phyloP scores from a whole-genome alignment of 1,140 invertebrate genomes.

The Manduca sexta region DNA sequence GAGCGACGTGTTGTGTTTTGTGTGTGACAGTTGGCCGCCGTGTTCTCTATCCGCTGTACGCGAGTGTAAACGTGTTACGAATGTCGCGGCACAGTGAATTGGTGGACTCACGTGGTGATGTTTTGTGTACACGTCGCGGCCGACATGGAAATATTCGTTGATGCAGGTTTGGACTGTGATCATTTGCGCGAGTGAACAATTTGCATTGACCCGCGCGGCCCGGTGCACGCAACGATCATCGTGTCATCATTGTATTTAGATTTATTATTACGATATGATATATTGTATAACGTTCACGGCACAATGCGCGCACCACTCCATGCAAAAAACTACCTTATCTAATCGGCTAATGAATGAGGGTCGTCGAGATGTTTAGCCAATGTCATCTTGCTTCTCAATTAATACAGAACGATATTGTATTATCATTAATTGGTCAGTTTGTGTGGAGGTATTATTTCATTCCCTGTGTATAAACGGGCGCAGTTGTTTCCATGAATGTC shows the following conservation, averaged over 20 bases:
- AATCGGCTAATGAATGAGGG: conserved; percentile 3
- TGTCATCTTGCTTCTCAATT: not conserved
- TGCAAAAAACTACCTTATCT: conserved; percentile 1
- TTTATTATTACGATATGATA: too few relatives aligned
- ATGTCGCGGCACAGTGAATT: conserved; percentile 4
- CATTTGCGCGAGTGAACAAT: conserved; percentile 21
- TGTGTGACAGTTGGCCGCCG: conserved; percentile 5
- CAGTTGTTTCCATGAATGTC: too few relatives aligned
- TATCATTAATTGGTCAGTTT: too few relatives aligned
- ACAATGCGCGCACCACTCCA: not conserved
- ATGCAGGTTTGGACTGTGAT: conserved; percentile 18
- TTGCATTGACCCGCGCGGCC: conserved; percentile 19
- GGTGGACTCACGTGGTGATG: conserved; percentile 11
- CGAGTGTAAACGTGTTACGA: conserved; percentile 9
- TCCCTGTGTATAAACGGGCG: too few relatives aligned
- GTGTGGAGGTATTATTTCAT: too few relatives aligned
- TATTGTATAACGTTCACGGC: too few relatives aligned
- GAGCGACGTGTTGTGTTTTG: conserved; percentile 5
- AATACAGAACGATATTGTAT: too few relatives aligned
- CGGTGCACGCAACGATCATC: conserved; percentile 17
- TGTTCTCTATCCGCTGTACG: conserved; percentile 2
- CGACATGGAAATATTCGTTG: not conserved
- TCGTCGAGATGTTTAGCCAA: not conserved
- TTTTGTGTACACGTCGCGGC: conserved; percentile 5
- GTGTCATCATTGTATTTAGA: conserved; percentile 10